A percentile compares a stretch with the other conserved stretches of the same genome.
These are phyloP conservation scores for Aurelia sp. DNA, from an alignment of 30 jellyfish, hydroid and myxozoan species.

Conservation along the genomic window DNA sequence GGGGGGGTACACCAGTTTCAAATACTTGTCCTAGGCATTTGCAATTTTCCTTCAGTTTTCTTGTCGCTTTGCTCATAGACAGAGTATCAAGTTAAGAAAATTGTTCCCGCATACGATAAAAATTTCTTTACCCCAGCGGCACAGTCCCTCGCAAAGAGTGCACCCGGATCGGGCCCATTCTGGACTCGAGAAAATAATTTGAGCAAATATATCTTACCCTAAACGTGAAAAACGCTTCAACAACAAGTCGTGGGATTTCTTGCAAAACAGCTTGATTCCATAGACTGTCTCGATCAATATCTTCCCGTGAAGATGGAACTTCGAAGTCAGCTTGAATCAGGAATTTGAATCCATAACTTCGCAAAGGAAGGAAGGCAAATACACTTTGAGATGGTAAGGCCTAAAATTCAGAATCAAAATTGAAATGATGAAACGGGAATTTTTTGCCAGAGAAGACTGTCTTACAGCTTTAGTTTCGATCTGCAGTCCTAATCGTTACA, in stretches of 20 bases:
- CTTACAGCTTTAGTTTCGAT: no score
- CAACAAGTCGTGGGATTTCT: conserved; percentile 72
- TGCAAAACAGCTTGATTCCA: conserved; percentile 82
- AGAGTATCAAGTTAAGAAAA: no score
- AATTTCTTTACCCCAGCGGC: no score
- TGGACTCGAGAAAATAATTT: neutral
- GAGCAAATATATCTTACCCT: conserved; percentile 29
- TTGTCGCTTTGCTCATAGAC: no score
- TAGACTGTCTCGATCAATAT: conserved; percentile 70
- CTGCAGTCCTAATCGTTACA: no score
- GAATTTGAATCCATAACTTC: conserved; percentile 89
- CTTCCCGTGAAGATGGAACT: conserved; percentile 91
- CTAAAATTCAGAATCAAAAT: conserved; percentile 7
- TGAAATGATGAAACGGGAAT: no score
- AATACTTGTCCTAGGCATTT: no score
- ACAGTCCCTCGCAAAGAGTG: no score
- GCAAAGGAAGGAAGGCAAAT: conserved; percentile 88
- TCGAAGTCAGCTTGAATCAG: conserved; percentile 96
- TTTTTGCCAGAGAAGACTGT: no score
- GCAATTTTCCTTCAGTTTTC: no score
- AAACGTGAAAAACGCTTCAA: conserved; percentile 69
- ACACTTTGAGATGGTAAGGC: conserved; percentile 73
- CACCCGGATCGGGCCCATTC: neutral
- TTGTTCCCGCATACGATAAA: no score
- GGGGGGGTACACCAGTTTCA: no score